Evolutionary conservation across 1,140 invertebrate species (phyloP), one percentile per base, ranked within the genome.

Genomic region (Drosophila seguyi): DNA sequence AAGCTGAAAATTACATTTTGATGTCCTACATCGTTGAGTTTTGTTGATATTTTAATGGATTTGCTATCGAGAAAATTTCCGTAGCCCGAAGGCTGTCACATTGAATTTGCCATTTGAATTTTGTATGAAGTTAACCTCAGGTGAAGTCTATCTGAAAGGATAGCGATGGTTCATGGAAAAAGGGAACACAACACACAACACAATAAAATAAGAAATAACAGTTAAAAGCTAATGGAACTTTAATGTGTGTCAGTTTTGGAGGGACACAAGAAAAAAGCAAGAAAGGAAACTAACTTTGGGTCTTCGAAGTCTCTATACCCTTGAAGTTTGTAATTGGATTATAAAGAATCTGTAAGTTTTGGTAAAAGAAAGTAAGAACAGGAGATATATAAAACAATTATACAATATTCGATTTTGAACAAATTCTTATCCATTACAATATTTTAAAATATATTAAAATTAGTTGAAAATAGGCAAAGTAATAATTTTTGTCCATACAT

Each of bases 21-120:
- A 87, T 86, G 82, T 86, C 83, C 75, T 85, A 57, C 77, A 77
- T 81, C 81, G 79, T 75, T 75, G 74, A 75, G 78, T 85, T 87
- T 82, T 86, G 83, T 87, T 86, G 82, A 87, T 86, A 79, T 86
- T 86, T 86, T 86, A 86, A 86, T 86, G 82, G 82, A 82, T 86
- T 86, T 79, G 85, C 79, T 82, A 86, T 87, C 81, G 83, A 87
- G 82, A 66, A 67, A 68, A 75, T 71, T 76, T 86, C 63, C 55
- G 55, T 47, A 29, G 63, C 47, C 66, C 20, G 44, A 34, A 18
- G 69, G n/a, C 67, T 73, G 69, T 73, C 69, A 59, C 69, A 73
- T 73, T 72, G 69, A 72, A 87, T 86, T 86, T 79, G 69, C 41
- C 57, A 63, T 52, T 58, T 82, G 75, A 87, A 82, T 75, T 67